A percentile compares a stretch with the other conserved stretches of the same genome.
phyloP scores from a whole-genome alignment of 2,888 invertebrate genomes.

The Acanthosepion lycidas region DNA sequence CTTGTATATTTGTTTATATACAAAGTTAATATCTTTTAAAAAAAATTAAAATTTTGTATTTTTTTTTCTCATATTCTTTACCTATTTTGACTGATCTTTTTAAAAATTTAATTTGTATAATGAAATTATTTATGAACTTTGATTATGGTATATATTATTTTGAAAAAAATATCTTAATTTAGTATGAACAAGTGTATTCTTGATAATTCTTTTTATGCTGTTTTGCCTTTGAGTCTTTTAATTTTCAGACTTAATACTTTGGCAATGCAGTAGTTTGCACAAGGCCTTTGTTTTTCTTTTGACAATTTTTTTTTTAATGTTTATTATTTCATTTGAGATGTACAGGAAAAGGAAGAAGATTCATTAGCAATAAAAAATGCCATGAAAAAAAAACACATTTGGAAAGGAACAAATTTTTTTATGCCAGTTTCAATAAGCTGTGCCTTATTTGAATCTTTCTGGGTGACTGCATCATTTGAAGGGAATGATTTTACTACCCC shows the following conservation, averaged over 20 bases:
- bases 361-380: background rate
- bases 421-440: background rate
- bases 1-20: too few species aligned
- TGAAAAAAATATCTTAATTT: too few species aligned
- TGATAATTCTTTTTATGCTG: background rate
- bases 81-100: too few species aligned
- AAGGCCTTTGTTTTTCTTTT: background rate
- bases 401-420: background rate
- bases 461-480: background rate
- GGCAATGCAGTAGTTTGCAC: background rate
- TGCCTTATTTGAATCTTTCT: background rate
- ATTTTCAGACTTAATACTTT: background rate
- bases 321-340: slow-evolving; percentile 1
- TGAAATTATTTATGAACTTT: too few species aligned
- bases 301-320: background rate
- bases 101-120: too few species aligned
- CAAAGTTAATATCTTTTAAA: too few species aligned
- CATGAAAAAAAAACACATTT: background rate
- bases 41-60: too few species aligned
- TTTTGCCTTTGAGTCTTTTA: background rate
- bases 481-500: background rate
- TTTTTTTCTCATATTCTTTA: too few species aligned
- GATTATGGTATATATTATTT: too few species aligned
- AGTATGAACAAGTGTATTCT: too few species aligned
- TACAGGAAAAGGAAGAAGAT: background rate